Evolutionary conservation across 2,797 vertebrate species (phyloP).

Genomic region (Myotis vivesi): DNA sequence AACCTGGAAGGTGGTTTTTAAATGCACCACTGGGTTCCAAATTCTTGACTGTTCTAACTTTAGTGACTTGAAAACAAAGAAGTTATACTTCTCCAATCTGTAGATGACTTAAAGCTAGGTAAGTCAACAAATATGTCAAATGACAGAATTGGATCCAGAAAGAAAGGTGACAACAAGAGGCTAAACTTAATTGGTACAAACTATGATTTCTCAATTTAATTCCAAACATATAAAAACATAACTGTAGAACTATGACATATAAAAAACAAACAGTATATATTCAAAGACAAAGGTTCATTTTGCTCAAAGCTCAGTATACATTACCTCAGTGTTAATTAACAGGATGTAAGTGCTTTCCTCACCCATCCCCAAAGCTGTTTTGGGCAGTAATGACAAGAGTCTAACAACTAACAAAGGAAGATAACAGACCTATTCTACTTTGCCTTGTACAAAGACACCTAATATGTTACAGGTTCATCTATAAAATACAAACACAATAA

Average conservation of each 20-base stretch:
- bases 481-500: neutral
- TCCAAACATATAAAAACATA: conserved; percentile 43
- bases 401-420: neutral
- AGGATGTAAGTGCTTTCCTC: neutral
- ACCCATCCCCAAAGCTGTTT: neutral
- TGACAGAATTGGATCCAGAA: neutral
- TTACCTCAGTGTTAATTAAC: neutral
- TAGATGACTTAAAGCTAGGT: neutral
- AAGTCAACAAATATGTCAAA: conserved; percentile 1
- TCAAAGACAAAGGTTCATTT: conserved; percentile 24
- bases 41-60: neutral
- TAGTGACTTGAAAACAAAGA: neutral
- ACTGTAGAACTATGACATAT: neutral
- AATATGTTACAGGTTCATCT: neutral
- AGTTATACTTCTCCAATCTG: neutral
- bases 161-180: neutral
- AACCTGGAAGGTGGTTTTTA: neutral
- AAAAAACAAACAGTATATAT: neutral
- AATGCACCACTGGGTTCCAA: neutral
- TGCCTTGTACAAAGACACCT: neutral
- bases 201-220: conserved; percentile 32
- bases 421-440: neutral
- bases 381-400: neutral
- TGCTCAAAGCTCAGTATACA: conserved; percentile 3
- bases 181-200: conserved; percentile 14